Evolutionary conservation across 2,797 vertebrate species (phyloP).

Genomic region (Sorex maritimensis): DNA sequence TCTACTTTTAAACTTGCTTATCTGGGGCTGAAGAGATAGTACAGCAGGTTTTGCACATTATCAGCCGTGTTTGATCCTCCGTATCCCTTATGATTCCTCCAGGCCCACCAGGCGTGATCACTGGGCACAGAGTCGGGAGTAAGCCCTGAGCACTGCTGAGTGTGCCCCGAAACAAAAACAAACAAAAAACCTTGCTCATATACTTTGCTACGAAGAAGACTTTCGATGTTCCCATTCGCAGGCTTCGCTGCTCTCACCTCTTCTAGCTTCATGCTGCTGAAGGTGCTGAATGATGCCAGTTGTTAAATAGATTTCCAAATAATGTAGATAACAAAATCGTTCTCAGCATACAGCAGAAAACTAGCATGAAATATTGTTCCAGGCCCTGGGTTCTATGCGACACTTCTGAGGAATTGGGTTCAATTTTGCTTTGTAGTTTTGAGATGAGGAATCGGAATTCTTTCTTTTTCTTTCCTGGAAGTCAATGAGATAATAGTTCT

Average conservation of each 20-base stretch:
- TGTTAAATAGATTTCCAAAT: constrained; percentile 80
- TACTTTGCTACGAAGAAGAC: constrained; percentile 78
- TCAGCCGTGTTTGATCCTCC: no score
- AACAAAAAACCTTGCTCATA: no score
- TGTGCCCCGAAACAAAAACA: no score
- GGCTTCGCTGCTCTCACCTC: constrained; percentile 93
- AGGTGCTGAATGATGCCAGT: constrained; percentile 18
- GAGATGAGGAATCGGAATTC: constrained; percentile 41
- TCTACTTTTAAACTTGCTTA: background rate
- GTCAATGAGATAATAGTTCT: constrained; percentile 74
- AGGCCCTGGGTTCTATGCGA: constrained; percentile 78
- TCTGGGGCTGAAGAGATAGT: no score
- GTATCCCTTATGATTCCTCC: no score
- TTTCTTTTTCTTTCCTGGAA: constrained; percentile 71
- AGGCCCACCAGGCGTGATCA: no score
- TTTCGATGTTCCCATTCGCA: constrained; percentile 93
- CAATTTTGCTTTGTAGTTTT: constrained; percentile 72
- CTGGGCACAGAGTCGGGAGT: no score
- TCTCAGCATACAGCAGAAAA: constrained; percentile 77
- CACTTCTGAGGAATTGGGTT: constrained; percentile 69
- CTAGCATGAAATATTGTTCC: constrained; percentile 88
- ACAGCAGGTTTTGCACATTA: no score
- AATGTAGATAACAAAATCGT: constrained; percentile 86
- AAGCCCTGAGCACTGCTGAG: no score
- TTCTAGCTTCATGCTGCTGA: constrained; percentile 87